These are phyloP conservation scores for Dreissena rostriformis DNA, from an alignment of 1,140 invertebrate species.

Conservation along the genomic window DNA sequence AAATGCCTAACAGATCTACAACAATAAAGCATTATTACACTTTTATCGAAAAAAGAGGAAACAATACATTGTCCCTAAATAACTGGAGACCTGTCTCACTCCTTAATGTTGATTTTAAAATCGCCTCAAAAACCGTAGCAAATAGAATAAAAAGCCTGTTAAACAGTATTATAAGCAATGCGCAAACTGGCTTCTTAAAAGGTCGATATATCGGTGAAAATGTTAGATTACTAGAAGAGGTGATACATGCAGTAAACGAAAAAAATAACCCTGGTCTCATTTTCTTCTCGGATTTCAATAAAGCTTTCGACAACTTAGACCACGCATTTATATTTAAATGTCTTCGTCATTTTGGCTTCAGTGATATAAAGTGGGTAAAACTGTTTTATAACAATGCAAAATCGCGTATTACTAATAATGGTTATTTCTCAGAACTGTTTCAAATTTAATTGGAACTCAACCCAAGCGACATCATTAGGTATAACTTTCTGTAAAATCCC, in stretches of 20 bases:
- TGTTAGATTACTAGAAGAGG: neutral
- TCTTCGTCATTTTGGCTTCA: neutral
- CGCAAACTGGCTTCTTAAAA: conserved; percentile 23
- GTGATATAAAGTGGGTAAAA: conserved; percentile 2
- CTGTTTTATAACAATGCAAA: conserved; percentile 2
- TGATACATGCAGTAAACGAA: too few relatives aligned
- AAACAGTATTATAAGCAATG: conserved; percentile 1
- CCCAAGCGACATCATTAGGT: neutral
- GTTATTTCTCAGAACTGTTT: conserved; percentile 6
- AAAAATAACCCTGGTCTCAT: too few relatives aligned
- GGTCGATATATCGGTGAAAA: conserved; percentile 47
- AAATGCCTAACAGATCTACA: neutral
- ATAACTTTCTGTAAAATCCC: conserved; percentile 3
- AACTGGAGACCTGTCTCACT: conserved; percentile 28
- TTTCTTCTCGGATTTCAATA: too few relatives aligned
- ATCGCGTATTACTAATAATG: conserved; percentile 8
- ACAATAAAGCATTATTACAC: conserved; percentile 1
- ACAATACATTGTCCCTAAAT: neutral
- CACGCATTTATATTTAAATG: too few relatives aligned
- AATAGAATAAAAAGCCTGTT: conserved; percentile 12
- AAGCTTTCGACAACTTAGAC: conserved; percentile 9
- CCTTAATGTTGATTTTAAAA: conserved; percentile 15
- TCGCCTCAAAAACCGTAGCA: conserved; percentile 24
- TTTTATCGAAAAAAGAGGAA: conserved; percentile 17
- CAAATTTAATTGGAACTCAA: conserved; percentile 11